These are phyloP conservation scores for Daubentonia madagascariensis DNA, from an alignment of 2,113 vertebrate species.

Conservation along the genomic window DNA sequence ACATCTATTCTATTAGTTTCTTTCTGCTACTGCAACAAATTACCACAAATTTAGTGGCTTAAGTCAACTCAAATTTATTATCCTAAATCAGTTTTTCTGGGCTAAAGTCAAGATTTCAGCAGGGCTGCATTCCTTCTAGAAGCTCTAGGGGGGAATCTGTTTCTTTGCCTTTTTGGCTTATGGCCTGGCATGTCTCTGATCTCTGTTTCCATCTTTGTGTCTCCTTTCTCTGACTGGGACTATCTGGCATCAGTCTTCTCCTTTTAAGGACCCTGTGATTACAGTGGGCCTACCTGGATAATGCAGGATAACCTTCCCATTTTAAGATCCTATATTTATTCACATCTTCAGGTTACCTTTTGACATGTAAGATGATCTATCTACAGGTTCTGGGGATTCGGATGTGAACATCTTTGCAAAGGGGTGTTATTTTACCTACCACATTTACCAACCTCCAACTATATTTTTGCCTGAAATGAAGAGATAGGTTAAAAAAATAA, in stretches of 20 bases:
- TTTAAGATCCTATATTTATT: neutral
- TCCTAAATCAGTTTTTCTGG: neutral
- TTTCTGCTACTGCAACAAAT: neutral
- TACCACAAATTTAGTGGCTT: too few relatives aligned
- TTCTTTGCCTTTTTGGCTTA: neutral
- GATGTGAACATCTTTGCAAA: neutral
- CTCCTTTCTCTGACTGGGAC: neutral
- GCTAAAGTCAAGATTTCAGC: neutral
- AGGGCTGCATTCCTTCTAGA: neutral
- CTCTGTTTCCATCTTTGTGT: neutral
- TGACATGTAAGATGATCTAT: neutral
- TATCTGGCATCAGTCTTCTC: neutral
- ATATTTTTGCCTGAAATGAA: neutral
- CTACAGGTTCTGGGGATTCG: neutral
- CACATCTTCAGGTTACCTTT: neutral
- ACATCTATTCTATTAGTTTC: neutral
- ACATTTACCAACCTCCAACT: neutral
- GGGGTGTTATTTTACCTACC: neutral
- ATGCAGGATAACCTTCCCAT: neutral
- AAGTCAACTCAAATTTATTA: neutral
- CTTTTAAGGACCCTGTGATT: neutral
- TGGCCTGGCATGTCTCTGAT: too few relatives aligned
- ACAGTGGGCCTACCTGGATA: neutral
- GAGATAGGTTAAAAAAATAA: neutral
- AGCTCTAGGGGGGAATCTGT: neutral